Conservation (phyloP, 2,888 invertebrate genomes). For the Marasmarcha lunaedactyla region DNA sequence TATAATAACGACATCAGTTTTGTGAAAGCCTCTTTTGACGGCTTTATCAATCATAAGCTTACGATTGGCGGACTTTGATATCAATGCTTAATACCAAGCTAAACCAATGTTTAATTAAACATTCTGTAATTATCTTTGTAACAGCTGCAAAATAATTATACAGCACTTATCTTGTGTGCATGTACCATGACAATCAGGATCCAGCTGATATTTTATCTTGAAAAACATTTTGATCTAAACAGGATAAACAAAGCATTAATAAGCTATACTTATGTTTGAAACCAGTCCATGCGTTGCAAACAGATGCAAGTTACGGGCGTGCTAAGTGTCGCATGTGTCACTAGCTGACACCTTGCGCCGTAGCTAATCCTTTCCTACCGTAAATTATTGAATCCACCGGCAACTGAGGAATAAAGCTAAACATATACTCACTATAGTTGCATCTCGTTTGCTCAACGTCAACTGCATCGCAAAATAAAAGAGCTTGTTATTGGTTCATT, state of each 20-base stretch:
- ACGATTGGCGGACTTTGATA: background rate
- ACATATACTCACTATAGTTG: background rate
- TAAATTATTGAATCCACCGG: background rate
- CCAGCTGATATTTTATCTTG: background rate
- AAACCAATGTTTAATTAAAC: no score
- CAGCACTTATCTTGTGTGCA: no score
- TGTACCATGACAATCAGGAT: background rate
- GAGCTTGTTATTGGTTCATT: slow-evolving; percentile 17
- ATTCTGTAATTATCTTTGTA: no score
- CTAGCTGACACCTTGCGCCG: slow-evolving; percentile 40
- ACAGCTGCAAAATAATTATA: no score
- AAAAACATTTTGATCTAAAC: no score
- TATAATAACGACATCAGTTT: background rate
- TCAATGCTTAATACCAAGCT: no score
- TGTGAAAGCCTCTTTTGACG: background rate
- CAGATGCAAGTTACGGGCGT: background rate
- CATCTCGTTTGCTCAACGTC: background rate
- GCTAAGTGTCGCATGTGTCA: slow-evolving; percentile 19
- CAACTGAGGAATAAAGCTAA: background rate
- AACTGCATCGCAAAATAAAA: slow-evolving; percentile 1
- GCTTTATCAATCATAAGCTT: background rate
- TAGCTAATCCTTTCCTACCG: slow-evolving; percentile 27
- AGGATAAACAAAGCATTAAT: background rate
- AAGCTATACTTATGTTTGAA: background rate
- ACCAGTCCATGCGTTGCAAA: background rate